Evolutionary conservation across 2,888 invertebrate species (phyloP).

Genomic region (Drosophila affinis): DNA sequence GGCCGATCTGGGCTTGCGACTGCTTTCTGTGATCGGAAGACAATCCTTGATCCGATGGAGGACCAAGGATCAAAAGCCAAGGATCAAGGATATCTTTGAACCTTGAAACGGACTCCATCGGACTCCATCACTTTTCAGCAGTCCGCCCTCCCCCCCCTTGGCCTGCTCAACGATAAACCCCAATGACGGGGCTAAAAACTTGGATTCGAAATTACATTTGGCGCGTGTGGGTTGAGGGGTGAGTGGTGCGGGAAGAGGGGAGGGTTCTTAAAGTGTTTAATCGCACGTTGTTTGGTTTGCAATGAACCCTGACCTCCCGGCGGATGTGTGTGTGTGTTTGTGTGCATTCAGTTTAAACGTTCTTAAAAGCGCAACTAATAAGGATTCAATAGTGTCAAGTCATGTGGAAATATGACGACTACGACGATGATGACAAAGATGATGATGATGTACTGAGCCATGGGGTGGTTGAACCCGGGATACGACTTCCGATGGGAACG

Average conservation of each 20-base stretch:
- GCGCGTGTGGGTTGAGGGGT: conserved; percentile 12
- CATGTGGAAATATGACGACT: conserved; percentile 36
- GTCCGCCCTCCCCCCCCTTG: conserved; percentile 3
- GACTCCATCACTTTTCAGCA: too few relatives aligned
- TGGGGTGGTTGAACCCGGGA: not conserved
- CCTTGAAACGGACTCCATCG: too few relatives aligned
- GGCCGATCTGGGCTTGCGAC: too few relatives aligned
- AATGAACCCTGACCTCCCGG: conserved; percentile 35
- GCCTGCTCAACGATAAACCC: conserved; percentile 18
- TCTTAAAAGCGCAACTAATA: conserved; percentile 75
- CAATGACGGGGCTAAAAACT: conserved; percentile 41
- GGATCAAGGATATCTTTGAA: too few relatives aligned
- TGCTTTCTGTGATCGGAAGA: too few relatives aligned
- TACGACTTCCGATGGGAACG: not conserved
- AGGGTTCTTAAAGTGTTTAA: conserved; percentile 29
- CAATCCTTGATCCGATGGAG: too few relatives aligned
- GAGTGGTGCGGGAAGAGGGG: not conserved
- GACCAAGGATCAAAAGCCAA: too few relatives aligned
- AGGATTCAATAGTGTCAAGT: conserved; percentile 53
- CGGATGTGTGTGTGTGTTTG: not conserved
- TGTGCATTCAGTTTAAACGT: conserved; percentile 21
- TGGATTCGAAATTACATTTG: conserved; percentile 46
- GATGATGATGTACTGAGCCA: not conserved
- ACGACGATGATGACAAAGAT: not conserved
- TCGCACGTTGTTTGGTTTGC: conserved; percentile 27